These are phyloP conservation scores for Cryptoblepharus egeriae DNA, from an alignment of 2,797 vertebrate genomes.

Conservation along the genomic window DNA sequence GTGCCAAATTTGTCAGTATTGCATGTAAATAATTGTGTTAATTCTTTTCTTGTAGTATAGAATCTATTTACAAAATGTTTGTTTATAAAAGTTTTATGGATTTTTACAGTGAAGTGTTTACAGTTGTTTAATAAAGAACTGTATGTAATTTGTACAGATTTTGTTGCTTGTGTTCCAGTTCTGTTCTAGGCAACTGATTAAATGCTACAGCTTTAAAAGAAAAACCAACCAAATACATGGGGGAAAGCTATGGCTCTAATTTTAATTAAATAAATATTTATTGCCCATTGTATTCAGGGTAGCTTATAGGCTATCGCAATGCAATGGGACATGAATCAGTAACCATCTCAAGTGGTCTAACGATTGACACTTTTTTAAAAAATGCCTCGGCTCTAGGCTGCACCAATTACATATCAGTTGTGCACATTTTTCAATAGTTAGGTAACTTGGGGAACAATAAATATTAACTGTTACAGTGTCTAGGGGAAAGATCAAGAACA, in stretches of 20 bases:
- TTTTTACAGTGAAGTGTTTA: constrained; percentile 97
- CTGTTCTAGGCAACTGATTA: constrained; percentile 40
- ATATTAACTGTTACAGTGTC: background rate
- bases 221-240: background rate
- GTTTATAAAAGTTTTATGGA: constrained; percentile 89
- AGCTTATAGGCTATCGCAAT: background rate
- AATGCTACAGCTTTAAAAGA: background rate
- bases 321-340: background rate
- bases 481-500: background rate
- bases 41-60: constrained; percentile 88
- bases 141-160: constrained; percentile 88
- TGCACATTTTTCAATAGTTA: background rate
- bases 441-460: background rate
- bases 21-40: constrained; percentile 94
- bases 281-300: background rate
- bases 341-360: background rate
- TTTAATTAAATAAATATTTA: background rate
- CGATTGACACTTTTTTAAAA: background rate
- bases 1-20: constrained; percentile 96
- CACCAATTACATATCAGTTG: background rate
- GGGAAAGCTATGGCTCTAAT: background rate
- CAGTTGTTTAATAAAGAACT: constrained; percentile 94
- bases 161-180: constrained; percentile 75
- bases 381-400: background rate
- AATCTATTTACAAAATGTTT: constrained; percentile 88